Conservation (phyloP, 2,113 vertebrate genomes). For the Boleophthalmus pectinirostris region DNA sequence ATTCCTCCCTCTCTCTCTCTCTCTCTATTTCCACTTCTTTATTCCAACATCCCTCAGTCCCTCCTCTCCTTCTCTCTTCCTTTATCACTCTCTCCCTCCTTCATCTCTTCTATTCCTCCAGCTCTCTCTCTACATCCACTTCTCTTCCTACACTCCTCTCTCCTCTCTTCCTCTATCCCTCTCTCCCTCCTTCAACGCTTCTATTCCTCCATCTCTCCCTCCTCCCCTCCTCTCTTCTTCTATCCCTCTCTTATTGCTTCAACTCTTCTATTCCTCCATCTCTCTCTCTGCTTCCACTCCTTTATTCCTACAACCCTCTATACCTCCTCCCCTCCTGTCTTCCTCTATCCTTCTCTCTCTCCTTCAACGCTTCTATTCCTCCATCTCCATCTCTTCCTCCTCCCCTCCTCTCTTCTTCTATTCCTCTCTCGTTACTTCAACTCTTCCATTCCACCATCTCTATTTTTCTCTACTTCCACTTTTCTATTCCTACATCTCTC, state of each 20-base stretch:
- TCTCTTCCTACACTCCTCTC: background rate
- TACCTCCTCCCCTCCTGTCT: conserved; percentile 7
- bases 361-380: background rate
- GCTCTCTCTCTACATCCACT: conserved; percentile 30
- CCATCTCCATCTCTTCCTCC: too few relatives aligned
- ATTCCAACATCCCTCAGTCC: background rate
- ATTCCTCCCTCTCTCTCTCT: conserved; percentile 32
- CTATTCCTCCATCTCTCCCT: background rate
- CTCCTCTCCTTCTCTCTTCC: conserved; percentile 21
- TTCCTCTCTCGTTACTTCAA: too few relatives aligned
- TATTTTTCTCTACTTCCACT: too few relatives aligned
- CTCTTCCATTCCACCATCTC: too few relatives aligned
- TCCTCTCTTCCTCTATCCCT: background rate
- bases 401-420: background rate
- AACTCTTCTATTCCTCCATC: too few relatives aligned
- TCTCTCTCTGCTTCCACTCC: too few relatives aligned
- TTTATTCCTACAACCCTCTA: background rate
- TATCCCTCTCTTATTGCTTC: too few relatives aligned
- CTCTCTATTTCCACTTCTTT: conserved; percentile 12
- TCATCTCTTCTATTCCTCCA: background rate
- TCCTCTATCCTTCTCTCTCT: conserved; percentile 19
- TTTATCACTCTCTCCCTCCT: conserved; percentile 24
- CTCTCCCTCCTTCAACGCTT: conserved; percentile 11
- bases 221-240: background rate
- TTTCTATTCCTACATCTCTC: too few relatives aligned